Conservation (phyloP, 2,888 invertebrate species). For the Xestia c-nigrum region DNA sequence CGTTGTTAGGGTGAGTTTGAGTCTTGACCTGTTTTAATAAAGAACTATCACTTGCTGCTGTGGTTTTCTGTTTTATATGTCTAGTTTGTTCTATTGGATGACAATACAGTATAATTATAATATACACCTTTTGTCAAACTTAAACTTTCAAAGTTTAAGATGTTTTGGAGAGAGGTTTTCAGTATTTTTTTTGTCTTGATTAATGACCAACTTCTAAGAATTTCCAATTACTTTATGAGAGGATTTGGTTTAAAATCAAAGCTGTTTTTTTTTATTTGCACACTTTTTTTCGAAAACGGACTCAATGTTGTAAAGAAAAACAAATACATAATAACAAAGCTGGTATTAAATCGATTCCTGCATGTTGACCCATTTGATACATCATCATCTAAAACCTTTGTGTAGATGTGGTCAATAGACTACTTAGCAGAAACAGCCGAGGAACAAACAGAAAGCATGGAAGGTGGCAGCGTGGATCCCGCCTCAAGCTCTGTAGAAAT, state of each 20-base stretch:
- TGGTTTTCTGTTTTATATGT: neutral
- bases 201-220: neutral
- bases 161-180: neutral
- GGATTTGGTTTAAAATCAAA: neutral
- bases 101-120: neutral
- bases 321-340: too few species aligned
- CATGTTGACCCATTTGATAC: neutral
- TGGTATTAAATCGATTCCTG: neutral
- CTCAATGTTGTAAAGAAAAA: too few species aligned
- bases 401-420: slow-evolving; percentile 99
- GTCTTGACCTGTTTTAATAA: neutral
- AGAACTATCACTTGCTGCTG: neutral
- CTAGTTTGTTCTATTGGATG: neutral
- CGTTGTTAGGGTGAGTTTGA: slow-evolving; percentile 94
- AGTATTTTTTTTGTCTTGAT: neutral
- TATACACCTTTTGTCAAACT: neutral
- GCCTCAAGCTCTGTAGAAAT: slow-evolving; percentile 77
- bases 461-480: slow-evolving; percentile 79
- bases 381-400: neutral
- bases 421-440: slow-evolving; percentile 92
- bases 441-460: slow-evolving; percentile 86
- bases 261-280: neutral
- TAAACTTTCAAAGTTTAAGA: neutral
- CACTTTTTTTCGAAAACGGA: neutral
- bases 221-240: neutral